Conservation (phyloP, 2,888 invertebrate genomes). For the Dysmachus trigonus region DNA sequence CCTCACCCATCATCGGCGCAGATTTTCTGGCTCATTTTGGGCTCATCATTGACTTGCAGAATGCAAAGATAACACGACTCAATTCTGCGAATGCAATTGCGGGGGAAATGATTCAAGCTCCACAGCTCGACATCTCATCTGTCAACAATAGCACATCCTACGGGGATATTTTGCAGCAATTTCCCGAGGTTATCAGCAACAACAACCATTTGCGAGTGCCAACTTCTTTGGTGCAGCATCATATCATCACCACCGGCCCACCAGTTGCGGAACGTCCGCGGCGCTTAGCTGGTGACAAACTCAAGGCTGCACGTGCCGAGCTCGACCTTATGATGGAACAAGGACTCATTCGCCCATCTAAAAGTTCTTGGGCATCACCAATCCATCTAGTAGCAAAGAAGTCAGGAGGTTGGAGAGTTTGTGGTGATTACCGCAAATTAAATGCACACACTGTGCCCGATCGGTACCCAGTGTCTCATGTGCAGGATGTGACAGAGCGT, state of each 20-base stretch:
- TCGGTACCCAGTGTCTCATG: neutral
- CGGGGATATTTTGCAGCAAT: neutral
- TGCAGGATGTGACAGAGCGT: neutral
- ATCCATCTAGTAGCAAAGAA: constrained; percentile 55
- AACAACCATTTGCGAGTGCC: neutral
- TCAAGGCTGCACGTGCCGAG: constrained; percentile 42
- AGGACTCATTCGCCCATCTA: constrained; percentile 61
- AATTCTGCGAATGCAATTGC: neutral
- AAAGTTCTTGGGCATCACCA: constrained; percentile 60
- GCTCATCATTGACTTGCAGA: neutral
- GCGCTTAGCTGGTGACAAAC: constrained; percentile 53
- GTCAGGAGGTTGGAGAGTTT: constrained; percentile 54
- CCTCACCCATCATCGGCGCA: constrained; percentile 26
- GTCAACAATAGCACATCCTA: neutral
- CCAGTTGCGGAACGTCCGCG: constrained; percentile 49
- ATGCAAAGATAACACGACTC: neutral
- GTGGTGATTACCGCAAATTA: constrained; percentile 55
- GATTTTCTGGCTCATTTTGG: constrained; percentile 36
- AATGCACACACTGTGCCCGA: constrained; percentile 49
- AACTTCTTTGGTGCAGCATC: constrained; percentile 35
- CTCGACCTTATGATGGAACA: constrained; percentile 50
- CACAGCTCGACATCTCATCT: neutral
- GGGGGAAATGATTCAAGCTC: neutral
- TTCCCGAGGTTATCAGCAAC: neutral
- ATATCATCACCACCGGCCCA: constrained; percentile 46